phyloP scores from a whole-genome alignment of 2,888 invertebrate species.

The Thecocarcelia acutangulata region DNA sequence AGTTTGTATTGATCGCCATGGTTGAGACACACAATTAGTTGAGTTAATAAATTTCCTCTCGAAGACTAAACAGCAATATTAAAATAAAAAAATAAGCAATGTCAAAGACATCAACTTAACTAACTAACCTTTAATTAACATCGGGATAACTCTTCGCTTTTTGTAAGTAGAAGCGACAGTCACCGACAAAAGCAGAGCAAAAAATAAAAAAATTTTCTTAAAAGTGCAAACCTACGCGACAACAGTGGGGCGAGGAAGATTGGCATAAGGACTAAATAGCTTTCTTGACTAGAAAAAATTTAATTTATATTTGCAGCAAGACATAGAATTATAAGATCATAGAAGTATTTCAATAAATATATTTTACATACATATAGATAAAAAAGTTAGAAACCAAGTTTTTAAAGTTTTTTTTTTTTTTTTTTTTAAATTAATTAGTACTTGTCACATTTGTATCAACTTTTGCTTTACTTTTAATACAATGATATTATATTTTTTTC shows the following conservation, averaged over 20 bases:
- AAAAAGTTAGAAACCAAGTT: too few species aligned
- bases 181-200: background rate
- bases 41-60: background rate
- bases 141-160: background rate
- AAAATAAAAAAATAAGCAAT: constrained; percentile 3
- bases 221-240: background rate
- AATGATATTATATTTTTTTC: too few species aligned
- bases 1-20: too few species aligned
- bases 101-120: constrained; percentile 11
- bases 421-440: too few species aligned
- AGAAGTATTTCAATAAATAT: too few species aligned
- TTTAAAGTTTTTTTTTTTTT: too few species aligned
- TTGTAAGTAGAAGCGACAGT: background rate
- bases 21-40: too few species aligned
- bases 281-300: background rate
- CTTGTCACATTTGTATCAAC: too few species aligned
- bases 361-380: too few species aligned
- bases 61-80: background rate
- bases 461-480: too few species aligned
- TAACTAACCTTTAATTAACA: constrained; percentile 31
- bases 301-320: too few species aligned
- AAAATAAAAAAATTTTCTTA: background rate
- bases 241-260: background rate
- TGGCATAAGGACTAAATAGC: background rate
- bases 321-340: too few species aligned